Evolutionary conservation across 2,797 vertebrate species (phyloP), one percentile per base, ranked within the genome.

Genomic region (Cyprinodon diabolis): DNA sequence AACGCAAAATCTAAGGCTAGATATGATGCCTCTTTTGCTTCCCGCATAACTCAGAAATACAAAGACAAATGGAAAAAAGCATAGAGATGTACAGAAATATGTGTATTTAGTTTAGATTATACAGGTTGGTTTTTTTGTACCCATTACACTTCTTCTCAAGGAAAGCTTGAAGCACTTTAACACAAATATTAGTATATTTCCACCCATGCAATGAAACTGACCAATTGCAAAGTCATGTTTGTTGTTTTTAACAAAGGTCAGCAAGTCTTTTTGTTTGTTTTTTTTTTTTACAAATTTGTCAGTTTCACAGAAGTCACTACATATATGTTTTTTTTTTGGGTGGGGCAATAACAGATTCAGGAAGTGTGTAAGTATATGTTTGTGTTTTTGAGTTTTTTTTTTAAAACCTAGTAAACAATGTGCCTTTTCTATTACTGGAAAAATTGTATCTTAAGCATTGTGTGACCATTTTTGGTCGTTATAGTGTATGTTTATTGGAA

Each of bases 101-200:
- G 74, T 82, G 71, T 77, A 9, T 84, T 83, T 82, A 81, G 60
- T 74, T 77, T 15, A 55, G 79, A 57, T 75, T 86, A 72, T 82
- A 75, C 60, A 70, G 79, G 81, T 78, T 74, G 30, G 1, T 30
- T 45, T 51, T 73, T 51, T 30, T 83, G 72, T 85, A 78, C 77
- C 45, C 51, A 66, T 86, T 73, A 80, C 73, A 82, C 8, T 71
- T 75, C 4, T 23, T 87, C 75, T 72, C 66, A 76, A 83, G 62
- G 76, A 80, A 80, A 77, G 62, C 51, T 80, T 68, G 21, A 84
- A 85, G 92, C 92, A 92, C 91, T 92, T 92, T 91, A 91, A 78
- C 14, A 76, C 60, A 73, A 65, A 68, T 30, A 11, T 65, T 72
- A 66, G 71, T 43, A 68, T 71, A 55, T 76, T 47, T 63, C 40